Evolutionary conservation across 2,113 vertebrate genomes (phyloP).

Genomic region (Vidua macroura): DNA sequence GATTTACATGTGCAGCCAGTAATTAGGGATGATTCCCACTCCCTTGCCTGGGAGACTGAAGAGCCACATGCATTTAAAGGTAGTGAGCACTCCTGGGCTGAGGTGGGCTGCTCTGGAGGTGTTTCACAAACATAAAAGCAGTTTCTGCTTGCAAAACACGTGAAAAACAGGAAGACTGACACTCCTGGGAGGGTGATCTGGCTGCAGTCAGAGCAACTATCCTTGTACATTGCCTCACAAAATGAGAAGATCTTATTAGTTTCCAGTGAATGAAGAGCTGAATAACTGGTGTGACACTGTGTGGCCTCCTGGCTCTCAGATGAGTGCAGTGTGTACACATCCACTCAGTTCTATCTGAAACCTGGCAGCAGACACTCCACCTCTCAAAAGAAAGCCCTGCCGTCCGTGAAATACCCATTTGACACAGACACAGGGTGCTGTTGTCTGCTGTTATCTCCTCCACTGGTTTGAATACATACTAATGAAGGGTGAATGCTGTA

Average conservation of each 20-base stretch:
- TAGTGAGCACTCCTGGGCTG: background rate
- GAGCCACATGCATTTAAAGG: background rate
- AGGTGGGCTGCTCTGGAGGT: background rate
- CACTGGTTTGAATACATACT: background rate
- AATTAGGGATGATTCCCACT: slow-evolving; percentile 25
- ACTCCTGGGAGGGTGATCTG: background rate
- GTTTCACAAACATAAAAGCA: background rate
- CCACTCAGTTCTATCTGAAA: background rate
- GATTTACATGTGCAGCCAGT: slow-evolving; percentile 16
- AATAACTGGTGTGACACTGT: background rate
- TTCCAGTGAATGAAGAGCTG: background rate
- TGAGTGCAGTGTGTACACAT: background rate
- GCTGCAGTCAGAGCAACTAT: background rate
- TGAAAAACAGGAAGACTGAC: background rate
- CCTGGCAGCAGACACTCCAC: background rate
- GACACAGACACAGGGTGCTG: background rate
- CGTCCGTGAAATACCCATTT: background rate
- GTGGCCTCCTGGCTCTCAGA: background rate
- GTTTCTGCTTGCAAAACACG: background rate
- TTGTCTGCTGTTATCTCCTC: background rate
- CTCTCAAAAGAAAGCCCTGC: background rate
- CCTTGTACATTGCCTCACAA: background rate
- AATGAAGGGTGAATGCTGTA: background rate
- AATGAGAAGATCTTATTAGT: background rate
- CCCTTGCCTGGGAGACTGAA: background rate